These are phyloP conservation scores for Dinoponera quadriceps DNA, from an alignment of 1,140 invertebrate genomes.

Conservation along the genomic window DNA sequence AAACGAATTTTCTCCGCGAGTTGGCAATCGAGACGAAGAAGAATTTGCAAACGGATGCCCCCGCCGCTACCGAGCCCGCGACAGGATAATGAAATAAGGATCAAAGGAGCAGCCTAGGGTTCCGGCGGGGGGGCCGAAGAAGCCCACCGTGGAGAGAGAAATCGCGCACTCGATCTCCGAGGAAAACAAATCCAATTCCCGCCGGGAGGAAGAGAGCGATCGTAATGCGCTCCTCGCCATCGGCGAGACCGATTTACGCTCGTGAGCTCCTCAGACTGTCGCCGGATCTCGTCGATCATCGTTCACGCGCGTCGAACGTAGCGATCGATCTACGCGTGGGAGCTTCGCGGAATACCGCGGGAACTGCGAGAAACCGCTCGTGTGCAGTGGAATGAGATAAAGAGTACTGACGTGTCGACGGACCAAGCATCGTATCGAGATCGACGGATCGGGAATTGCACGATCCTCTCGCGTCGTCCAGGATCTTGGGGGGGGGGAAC, in stretches of 20 bases:
- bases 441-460: not conserved
- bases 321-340: not conserved
- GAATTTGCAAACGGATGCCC: constrained; percentile 83
- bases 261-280: not conserved
- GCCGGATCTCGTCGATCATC: not conserved
- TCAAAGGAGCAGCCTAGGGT: constrained; percentile 78
- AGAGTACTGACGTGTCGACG: constrained; percentile 36
- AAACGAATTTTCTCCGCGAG: constrained; percentile 82
- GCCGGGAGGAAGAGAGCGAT: constrained; percentile 18
- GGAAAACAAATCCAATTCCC: constrained; percentile 75
- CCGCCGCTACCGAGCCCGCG: constrained; percentile 53
- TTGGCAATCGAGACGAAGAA: constrained; percentile 80
- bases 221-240: constrained; percentile 46
- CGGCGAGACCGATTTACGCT: constrained; percentile 20
- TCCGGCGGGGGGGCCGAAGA: constrained; percentile 34
- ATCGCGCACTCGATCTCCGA: constrained; percentile 50
- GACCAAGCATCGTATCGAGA: constrained; percentile 52
- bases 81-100: constrained; percentile 84
- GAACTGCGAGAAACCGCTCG: too few relatives aligned
- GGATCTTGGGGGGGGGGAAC: not conserved
- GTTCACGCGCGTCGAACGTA: not conserved
- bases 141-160: not conserved
- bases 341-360: not conserved
- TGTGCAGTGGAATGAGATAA: constrained; percentile 7
- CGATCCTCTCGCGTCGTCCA: not conserved